Base-by-base conservation (phyloP, 2,888 invertebrate genomes). In the Sarcophaga caerulescens region DNA sequence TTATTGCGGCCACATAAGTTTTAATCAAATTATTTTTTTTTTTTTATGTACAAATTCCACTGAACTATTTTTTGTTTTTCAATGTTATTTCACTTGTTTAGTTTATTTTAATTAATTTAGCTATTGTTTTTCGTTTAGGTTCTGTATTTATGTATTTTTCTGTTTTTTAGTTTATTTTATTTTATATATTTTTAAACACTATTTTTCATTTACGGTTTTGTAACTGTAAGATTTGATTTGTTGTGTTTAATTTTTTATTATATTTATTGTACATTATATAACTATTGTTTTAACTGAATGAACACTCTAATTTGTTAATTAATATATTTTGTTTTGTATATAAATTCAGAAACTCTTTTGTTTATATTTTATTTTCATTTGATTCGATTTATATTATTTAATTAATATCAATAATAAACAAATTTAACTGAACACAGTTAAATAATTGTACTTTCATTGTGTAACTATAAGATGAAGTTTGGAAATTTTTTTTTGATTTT, bases 391-490 rank as follows among this genome's bases (percentile, higher is more conserved):
- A 35, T 25, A 52, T 63, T 59, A 57, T 59, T 81, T 44, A 59
- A 66, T 12, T 66, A 66, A 52, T 69, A 21, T 57, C 8, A 44
- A 76, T 65, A 35, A 69, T 82, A 82, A 81, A 82, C 52, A 79
- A 85, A 81, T 73, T 84, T 70, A 86, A 86, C 84, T 81, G 85
- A 86, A 83, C 83, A 75, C 86, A 86, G 86, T 84, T 86, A 81
- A 81, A 75, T 68, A 78, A 84, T 86, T 86, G 86, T 86, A 86
- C 86, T 86, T 86, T 84, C 84, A 84, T 78, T 86, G 86, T 81
- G 81, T 86, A 84, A 82, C 75, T 68, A 66, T 62, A 52, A 63
- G 59, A 76, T 65, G 70, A 70, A 59, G 19, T 45, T 63, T 5
- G 25, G 63, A 81, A 65, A 17, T 44, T 21, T 63, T 4, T 47